Base-by-base conservation (phyloP, 2,113 vertebrate genomes). In the Etheostoma spectabile region DNA sequence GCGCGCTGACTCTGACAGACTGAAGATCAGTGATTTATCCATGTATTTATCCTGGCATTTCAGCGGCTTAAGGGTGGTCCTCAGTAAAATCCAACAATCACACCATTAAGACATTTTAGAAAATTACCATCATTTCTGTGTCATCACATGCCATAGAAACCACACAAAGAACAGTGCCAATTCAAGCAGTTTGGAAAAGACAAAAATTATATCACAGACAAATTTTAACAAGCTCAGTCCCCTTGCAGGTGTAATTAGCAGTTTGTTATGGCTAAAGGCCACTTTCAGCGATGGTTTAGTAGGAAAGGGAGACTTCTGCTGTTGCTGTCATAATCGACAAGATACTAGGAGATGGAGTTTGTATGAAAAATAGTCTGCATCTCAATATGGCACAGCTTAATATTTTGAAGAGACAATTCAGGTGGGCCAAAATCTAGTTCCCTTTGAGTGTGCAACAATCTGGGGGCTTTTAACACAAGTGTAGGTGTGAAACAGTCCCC, bases 51-150 rank as follows among this genome's bases (percentile, higher is more conserved):
- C 82, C 60, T 15, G 86, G 86, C 86, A 72, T 90, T 92, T 86
- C 82, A 83, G 83, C 45, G n/a, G 86, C 88, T 91, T 87, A 90
- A 79, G 89, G 94, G 91, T 93, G 93, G 92, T 93, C 89, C 86
- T 93, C 89, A 91, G 86, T 85, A 76, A 92, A 91, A 93, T 87
- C 90, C 90, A 87, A 93, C 92, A 95, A 94, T 94, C 90, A 94
- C 91, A 92, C 87, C 90, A 88, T 89, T 65, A 87, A 88, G 83
- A 85, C 81, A 42, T 83, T 79, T 46, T 18, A 19, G 91, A 87
- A 89, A 91, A 93, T 93, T 52, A 93, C 93, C 88, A 88, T 91
- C 51, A 91, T 93, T 87, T 83, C 86, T 83, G 69, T 80, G 80
- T 90, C 86, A 86, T 91, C 79, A 82, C 89, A 86, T 82, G 83